Evolutionary conservation across 37 sponge, comb jelly and placozoan species (phyloP).

Genomic region (Chondrosia reniformis): DNA sequence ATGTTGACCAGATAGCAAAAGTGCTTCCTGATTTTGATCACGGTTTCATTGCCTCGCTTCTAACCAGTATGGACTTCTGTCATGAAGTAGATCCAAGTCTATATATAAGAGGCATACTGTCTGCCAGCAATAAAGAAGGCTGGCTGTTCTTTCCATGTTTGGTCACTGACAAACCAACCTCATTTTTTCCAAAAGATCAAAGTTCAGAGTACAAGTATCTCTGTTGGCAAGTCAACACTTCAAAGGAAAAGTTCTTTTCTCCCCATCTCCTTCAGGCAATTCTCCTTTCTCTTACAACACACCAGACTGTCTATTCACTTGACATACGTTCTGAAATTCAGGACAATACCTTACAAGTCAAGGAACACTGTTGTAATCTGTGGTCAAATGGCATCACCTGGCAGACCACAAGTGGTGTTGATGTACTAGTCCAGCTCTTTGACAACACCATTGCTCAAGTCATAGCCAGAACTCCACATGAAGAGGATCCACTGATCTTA

Average conservation of each 20-base stretch:
- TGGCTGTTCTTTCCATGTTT: conserved; percentile 8
- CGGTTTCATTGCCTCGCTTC: neutral
- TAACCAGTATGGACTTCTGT: conserved; percentile 8
- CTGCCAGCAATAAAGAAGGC: neutral
- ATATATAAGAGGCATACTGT: too few species aligned
- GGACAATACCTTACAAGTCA: neutral
- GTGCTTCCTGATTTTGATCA: neutral
- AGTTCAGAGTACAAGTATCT: neutral
- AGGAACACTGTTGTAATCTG: neutral
- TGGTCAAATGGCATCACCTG: conserved; percentile 15
- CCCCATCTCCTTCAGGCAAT: conserved; percentile 4
- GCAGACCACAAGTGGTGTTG: neutral
- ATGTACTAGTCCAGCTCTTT: neutral
- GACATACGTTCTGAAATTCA: neutral
- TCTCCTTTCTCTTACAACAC: neutral
- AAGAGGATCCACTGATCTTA: neutral
- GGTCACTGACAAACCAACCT: neutral
- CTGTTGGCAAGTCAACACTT: neutral
- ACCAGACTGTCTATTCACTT: too few species aligned
- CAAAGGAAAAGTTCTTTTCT: neutral
- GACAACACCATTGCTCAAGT: conserved; percentile 3
- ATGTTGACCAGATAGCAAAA: conserved; percentile 3
- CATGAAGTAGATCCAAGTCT: too few species aligned
- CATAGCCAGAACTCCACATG: neutral
- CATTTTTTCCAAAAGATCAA: neutral